A percentile compares a stretch with the other conserved stretches of the same genome.
phyloP scores from a whole-genome alignment of 2,797 vertebrate genomes.

The Xenops minutus region DNA sequence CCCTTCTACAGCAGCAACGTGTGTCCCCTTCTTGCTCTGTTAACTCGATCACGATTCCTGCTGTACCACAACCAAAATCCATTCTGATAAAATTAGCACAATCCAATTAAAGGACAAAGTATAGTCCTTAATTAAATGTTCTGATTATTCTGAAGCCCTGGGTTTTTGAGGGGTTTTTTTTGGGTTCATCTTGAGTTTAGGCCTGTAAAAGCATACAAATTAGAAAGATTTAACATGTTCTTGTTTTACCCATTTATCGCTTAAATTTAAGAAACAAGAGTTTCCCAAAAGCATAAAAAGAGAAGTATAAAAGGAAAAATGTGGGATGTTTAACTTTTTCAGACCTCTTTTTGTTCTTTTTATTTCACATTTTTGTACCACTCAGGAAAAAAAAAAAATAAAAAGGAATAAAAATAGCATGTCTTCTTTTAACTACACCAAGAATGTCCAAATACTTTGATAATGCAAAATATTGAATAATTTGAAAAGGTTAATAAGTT shows the following conservation, averaged over 20 bases:
- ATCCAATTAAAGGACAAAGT: constrained; percentile 52
- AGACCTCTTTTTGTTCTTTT: neutral
- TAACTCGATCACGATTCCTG: constrained; percentile 10
- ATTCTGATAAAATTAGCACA: constrained; percentile 62
- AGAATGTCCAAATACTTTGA: neutral
- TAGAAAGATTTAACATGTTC: neutral
- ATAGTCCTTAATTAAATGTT: constrained; percentile 61
- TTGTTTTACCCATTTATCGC: neutral
- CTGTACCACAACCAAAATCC: neutral
- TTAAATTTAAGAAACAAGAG: neutral
- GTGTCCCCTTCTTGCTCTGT: neutral
- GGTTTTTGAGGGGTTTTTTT: neutral
- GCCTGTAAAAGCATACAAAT: constrained; percentile 17
- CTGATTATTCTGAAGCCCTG: constrained; percentile 19
- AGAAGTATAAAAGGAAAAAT: constrained; percentile 25
- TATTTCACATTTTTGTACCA: neutral
- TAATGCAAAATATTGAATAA: neutral
- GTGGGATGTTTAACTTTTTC: constrained; percentile 41
- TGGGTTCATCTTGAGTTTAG: constrained; percentile 43
- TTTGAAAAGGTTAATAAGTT: neutral
- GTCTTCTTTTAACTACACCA: neutral
- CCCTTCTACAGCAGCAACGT: neutral
- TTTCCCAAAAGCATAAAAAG: neutral
- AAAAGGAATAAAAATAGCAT: neutral
- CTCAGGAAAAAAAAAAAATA: neutral